Evolutionary conservation across 2,888 invertebrate genomes (phyloP).

Genomic region (Anodontia alba): DNA sequence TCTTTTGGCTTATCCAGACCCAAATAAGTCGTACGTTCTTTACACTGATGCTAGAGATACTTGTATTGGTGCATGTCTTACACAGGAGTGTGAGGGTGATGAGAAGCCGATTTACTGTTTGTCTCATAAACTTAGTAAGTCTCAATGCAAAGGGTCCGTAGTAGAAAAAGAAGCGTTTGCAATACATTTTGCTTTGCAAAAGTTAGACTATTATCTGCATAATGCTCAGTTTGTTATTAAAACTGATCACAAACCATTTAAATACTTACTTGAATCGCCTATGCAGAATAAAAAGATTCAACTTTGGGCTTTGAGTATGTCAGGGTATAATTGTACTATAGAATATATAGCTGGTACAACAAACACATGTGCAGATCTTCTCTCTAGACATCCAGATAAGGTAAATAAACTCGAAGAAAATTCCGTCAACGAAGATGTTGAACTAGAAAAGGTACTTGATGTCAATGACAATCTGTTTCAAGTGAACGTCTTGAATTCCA

Average conservation of each 20-base stretch:
- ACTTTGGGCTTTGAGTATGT: no score
- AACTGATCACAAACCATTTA: slow-evolving; percentile 41
- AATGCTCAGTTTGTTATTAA: no score
- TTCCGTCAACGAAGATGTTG: no score
- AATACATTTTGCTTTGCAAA: slow-evolving; percentile 25
- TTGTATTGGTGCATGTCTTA: no score
- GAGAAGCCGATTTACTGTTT: no score
- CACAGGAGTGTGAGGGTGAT: not conserved
- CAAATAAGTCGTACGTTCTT: no score
- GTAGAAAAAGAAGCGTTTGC: slow-evolving; percentile 26
- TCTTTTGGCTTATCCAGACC: no score
- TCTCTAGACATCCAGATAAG: slow-evolving; percentile 23
- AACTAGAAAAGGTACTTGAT: slow-evolving; percentile 19
- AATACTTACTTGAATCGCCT: slow-evolving; percentile 42
- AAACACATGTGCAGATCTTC: no score
- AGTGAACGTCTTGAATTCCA: slow-evolving; percentile 20
- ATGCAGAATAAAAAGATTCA: no score
- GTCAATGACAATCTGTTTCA: slow-evolving; percentile 26
- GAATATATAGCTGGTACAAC: no score
- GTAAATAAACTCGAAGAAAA: not conserved
- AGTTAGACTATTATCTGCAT: slow-evolving; percentile 33
- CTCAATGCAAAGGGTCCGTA: slow-evolving; percentile 9
- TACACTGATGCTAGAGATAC: no score
- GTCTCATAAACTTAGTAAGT: not conserved
- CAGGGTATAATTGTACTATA: no score